Conservation (phyloP, 2,113 vertebrate genomes). For the Pseudopipra pipra region DNA sequence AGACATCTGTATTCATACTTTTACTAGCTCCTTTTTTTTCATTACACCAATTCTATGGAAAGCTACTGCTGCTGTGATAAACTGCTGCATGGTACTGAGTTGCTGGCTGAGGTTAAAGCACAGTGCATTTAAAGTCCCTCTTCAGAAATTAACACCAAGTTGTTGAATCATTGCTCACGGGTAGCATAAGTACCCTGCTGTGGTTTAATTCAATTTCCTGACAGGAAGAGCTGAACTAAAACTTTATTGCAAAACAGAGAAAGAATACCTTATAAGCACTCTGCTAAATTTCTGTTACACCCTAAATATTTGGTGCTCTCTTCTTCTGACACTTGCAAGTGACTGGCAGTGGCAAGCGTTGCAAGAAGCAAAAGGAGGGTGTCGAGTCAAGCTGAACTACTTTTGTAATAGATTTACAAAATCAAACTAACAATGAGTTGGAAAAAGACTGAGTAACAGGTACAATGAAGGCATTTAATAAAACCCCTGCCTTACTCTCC, state of each 20-base stretch:
- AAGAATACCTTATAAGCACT: not conserved
- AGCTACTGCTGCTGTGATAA: not conserved
- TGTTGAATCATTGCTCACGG: not conserved
- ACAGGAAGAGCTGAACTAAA: not conserved
- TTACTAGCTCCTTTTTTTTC: not conserved
- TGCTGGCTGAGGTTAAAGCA: not conserved
- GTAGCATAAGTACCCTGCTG: not conserved
- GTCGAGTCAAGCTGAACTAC: not conserved
- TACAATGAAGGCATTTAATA: accelerated
- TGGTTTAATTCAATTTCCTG: not conserved
- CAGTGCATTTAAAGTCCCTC: not conserved
- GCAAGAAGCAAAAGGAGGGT: not conserved
- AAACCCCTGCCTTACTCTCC: not conserved
- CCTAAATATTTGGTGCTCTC: not conserved
- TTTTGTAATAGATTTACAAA: not conserved
- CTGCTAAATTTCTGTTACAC: not conserved
- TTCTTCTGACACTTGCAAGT: not conserved
- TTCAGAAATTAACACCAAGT: not conserved
- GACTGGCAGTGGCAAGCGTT: not conserved
- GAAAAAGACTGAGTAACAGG: not conserved
- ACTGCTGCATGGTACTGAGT: not conserved
- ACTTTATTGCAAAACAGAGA: not conserved
- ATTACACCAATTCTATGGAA: not conserved
- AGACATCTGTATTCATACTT: not conserved
- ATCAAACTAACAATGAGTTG: not conserved